These are phyloP conservation scores for Andrena haemorrhoa DNA, from an alignment of 2,888 invertebrate genomes.

Conservation along the genomic window DNA sequence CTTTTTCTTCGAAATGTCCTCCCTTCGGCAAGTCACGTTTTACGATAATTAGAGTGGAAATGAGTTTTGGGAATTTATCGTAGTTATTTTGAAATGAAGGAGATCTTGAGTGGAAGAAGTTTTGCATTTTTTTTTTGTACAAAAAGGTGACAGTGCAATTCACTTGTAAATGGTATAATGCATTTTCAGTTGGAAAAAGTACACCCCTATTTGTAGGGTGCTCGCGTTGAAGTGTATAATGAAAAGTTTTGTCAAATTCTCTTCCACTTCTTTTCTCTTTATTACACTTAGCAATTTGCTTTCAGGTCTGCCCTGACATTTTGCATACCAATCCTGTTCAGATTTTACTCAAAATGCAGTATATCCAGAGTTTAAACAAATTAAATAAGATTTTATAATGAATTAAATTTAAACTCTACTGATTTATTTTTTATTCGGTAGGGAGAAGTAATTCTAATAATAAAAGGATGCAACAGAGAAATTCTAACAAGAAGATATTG, in stretches of 20 bases:
- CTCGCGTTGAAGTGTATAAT: background rate
- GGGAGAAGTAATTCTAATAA: too few relatives aligned
- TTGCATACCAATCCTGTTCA: background rate
- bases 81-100: background rate
- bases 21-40: background rate
- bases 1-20: background rate
- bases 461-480: too few relatives aligned
- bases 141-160: background rate
- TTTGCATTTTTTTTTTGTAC: background rate
- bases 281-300: background rate
- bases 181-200: background rate
- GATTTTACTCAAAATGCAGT: background rate
- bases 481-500: too few relatives aligned
- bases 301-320: background rate
- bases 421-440: too few relatives aligned
- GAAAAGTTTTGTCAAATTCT: background rate
- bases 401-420: background rate
- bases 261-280: background rate
- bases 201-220: too few relatives aligned
- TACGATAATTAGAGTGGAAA: background rate
- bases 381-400: background rate
- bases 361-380: background rate
- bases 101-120: background rate
- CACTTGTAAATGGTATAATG: background rate
- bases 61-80: background rate